Evolutionary conservation across 2,797 vertebrate genomes (phyloP), one percentile per base, ranked within the genome.

Genomic region (Gila robusta): DNA sequence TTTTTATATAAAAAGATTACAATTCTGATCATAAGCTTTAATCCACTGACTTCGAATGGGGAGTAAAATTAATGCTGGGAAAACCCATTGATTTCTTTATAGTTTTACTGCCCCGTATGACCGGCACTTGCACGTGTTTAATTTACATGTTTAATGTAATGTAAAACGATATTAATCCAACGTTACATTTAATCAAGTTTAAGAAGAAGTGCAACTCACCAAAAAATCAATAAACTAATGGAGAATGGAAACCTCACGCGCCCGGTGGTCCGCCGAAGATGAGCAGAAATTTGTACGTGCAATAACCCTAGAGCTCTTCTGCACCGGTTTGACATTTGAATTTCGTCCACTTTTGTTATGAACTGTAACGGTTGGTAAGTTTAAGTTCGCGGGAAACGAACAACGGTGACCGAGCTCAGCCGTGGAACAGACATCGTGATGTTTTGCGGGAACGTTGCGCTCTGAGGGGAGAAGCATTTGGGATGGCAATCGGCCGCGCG

Each of bases 401-500:
- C 5, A 72, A 56, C 52, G 52, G 3, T n/a, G 23, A 32, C 7
- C 14, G 19, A 71, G 66, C 52, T 85, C 76, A 59, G 49, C 28
- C 19, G 8, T 56, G 39, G 41, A 71, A 62, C 66, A 23, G 21
- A 37, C 67, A 56, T 44, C 72, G 52, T 64, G 79, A 35, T 28
- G 77, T 84, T 77, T 87, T 39, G n/a, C 4, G 66, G 41, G 23
- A 64, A 83, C 49, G 35, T 62, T 59, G 80, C 64, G 62, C n/a
- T 70, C 35, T 71, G 73, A 62, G 56, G 49, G 73, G 49, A 56
- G 71, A 73, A 37, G 87, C 72, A 3, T 62, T 73, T 59, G 84
- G 84, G 82, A 83, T 83, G 81, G 59, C 66, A 32, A 28, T 83
- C 85, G 82, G 87, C 71, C 59, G 86, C 87, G 88, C 86, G 89